Base-by-base conservation (phyloP, 2,113 vertebrate species). In the Lophochroa leadbeateri region DNA sequence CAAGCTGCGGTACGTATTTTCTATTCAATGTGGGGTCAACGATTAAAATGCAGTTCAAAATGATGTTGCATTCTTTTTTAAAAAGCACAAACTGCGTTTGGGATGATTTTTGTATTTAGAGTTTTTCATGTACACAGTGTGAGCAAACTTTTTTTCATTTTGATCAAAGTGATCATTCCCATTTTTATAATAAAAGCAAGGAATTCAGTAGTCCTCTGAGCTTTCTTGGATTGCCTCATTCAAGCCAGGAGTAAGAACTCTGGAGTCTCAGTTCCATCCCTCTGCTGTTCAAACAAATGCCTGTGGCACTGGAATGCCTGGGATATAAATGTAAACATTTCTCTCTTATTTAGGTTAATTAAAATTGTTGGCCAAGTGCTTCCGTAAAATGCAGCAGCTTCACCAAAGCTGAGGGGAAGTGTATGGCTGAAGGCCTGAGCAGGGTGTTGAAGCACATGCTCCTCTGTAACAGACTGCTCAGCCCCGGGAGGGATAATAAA, bases 121-220 rank as follows among this genome's bases (percentile, higher is more conserved):
- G 96, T 97, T 97, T 96, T 97, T 98, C 97, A 97, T 97, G 97
- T 98, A 96, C 94, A 93, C 96, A 55, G 97, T 97, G 96, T 97
- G 97, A 98, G 87, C 94, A 95, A 88, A 95, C 92, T 95, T 97
- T 93, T 95, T 91, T 95, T 97, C 97, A 97, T 98, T 98, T 98
- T 97, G 98, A 98, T 98, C 97, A 96, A 97, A 98, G 95, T 97
- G 98, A 98, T 97, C 97, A 94, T 96, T 97, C 96, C 95, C 97
- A 86, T 94, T 98, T 98, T 98, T 98, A 80, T 98, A 98, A 98
- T 98, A 98, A 98, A 98, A 98, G 50, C 96, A 33, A 98, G 97
- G 97, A 97, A 94, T 96, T 90, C 47, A 64, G 17, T 63, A 95
- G 80, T 88, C 63, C 96, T 95, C 92, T 71, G 96, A 86, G 61